Evolutionary conservation across 2,797 vertebrate species (phyloP).

Genomic region (Eleutherodactylus coqui): DNA sequence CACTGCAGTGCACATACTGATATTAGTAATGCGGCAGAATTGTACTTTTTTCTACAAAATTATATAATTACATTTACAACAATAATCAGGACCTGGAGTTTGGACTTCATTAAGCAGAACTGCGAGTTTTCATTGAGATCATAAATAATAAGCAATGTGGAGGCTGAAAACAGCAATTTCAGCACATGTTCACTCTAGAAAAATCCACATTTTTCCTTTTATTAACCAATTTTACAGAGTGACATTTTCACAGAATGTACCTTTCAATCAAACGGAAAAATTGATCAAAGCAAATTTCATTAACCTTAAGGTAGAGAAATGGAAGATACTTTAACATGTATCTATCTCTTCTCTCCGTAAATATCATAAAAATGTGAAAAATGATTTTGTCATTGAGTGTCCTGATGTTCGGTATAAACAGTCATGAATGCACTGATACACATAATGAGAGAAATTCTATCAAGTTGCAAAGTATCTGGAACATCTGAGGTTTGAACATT

Average conservation of each 20-base stretch:
- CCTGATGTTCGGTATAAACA: constrained; percentile 21
- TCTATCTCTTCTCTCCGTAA: constrained; percentile 10
- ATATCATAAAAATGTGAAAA: constrained; percentile 36
- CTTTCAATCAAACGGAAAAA: constrained; percentile 47
- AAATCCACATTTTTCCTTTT: background rate
- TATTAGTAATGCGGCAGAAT: background rate
- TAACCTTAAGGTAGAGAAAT: constrained; percentile 42
- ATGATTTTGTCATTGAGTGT: constrained; percentile 44
- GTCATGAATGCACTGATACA: constrained; percentile 6
- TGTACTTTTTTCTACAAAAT: background rate
- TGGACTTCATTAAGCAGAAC: background rate
- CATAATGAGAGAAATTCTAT: constrained; percentile 39
- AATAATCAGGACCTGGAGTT: background rate
- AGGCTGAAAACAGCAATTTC: background rate
- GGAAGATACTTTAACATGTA: constrained; percentile 34
- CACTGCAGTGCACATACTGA: background rate
- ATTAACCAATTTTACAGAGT: constrained; percentile 20
- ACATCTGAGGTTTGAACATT: constrained; percentile 24
- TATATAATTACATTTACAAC: background rate
- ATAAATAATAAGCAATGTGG: background rate
- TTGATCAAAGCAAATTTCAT: constrained; percentile 49
- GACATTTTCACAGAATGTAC: constrained; percentile 40
- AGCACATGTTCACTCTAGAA: background rate
- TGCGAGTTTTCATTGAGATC: background rate
- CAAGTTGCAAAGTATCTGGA: constrained; percentile 15